Evolutionary conservation across 2,113 vertebrate species (phyloP).

Genomic region (Recurvirostra avosetta): DNA sequence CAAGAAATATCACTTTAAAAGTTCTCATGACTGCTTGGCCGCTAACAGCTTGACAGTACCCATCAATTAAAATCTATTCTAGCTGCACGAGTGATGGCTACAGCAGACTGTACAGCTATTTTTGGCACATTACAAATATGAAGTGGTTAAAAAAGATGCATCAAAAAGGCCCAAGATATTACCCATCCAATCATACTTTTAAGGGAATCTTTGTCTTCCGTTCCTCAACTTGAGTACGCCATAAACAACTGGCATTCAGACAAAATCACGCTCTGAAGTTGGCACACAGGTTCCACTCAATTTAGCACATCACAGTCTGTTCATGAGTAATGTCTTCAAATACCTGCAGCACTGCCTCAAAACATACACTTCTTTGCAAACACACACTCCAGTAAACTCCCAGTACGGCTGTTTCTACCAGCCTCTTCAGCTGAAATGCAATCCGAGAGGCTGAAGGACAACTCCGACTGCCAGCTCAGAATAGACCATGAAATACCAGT

Average conservation of each 20-base stretch:
- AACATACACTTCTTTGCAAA: neutral
- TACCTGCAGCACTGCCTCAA: neutral
- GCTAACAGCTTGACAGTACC: slow-evolving; percentile 40
- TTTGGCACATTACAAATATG: neutral
- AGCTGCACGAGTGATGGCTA: neutral
- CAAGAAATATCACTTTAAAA: slow-evolving; percentile 40
- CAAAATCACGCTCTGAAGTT: neutral
- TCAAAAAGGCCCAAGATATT: neutral
- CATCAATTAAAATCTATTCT: slow-evolving; percentile 68
- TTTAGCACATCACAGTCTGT: slow-evolving; percentile 1
- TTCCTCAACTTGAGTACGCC: neutral
- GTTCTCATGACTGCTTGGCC: neutral
- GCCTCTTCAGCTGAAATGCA: neutral
- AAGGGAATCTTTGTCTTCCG: neutral
- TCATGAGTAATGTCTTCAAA: neutral
- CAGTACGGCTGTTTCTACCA: neutral
- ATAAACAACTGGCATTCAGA: neutral
- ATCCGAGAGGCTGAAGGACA: neutral
- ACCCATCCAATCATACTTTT: neutral
- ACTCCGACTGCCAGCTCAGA: neutral
- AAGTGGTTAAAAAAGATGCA: neutral
- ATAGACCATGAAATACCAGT: neutral
- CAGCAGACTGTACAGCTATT: slow-evolving; percentile 36
- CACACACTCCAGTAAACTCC: neutral
- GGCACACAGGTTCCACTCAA: slow-evolving; percentile 22